Percentiles rank a stretch among this genome's conserved stretches.
Evolutionary conservation across 37 sponge, comb jelly and placozoan species (phyloP).

Genomic region (Bolinopsis microptera): DNA sequence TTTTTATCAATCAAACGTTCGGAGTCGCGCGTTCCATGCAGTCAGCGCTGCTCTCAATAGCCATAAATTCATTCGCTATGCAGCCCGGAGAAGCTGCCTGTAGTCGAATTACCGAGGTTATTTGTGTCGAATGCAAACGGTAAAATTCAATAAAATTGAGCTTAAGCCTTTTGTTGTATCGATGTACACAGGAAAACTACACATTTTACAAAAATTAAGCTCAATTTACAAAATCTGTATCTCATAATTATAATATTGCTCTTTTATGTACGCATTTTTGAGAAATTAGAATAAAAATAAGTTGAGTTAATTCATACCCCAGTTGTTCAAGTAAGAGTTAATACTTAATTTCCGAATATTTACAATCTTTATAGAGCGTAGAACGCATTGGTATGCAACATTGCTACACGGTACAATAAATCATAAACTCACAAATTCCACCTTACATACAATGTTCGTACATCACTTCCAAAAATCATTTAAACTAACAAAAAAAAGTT

Average conservation of each 20-base stretch:
- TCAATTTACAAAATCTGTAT: neutral
- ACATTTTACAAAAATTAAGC: neutral
- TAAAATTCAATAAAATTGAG: neutral
- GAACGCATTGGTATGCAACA: neutral
- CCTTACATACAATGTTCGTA: too few relatives aligned
- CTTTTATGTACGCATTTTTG: neutral
- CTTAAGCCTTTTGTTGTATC: neutral
- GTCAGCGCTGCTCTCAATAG: too few relatives aligned
- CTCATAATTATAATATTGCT: neutral
- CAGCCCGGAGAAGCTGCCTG: neutral
- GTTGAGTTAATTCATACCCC: neutral
- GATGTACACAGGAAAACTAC: neutral
- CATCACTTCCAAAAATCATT: too few relatives aligned
- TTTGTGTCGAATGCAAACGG: neutral
- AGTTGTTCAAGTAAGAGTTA: neutral
- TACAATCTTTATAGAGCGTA: neutral
- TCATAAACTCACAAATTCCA: too few relatives aligned
- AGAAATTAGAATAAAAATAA: neutral
- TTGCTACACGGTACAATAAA: neutral
- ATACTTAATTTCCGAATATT: neutral
- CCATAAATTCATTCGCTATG: neutral
- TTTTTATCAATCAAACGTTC: neutral
- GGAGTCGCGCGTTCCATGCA: neutral
- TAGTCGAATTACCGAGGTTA: neutral
- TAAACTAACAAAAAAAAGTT: too few relatives aligned